These are phyloP conservation scores for Drosophila flavopinicola DNA, from an alignment of 2,888 invertebrate genomes.

Conservation along the genomic window DNA sequence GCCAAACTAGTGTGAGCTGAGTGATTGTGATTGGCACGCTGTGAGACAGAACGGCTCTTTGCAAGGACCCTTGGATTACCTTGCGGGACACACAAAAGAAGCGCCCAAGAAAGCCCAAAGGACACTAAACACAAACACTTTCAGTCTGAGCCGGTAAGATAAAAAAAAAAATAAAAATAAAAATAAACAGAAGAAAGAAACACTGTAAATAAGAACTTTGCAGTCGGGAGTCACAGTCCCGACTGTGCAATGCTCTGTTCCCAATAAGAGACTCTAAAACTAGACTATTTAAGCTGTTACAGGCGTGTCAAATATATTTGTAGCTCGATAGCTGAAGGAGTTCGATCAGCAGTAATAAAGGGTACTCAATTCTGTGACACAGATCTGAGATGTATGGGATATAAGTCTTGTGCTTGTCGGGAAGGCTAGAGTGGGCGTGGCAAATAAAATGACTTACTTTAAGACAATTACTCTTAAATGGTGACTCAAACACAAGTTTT, in stretches of 20 bases:
- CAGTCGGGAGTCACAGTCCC: background rate
- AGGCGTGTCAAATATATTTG: too few relatives aligned
- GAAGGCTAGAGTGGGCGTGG: too few relatives aligned
- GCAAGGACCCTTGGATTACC: constrained; percentile 78
- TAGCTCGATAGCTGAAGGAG: too few relatives aligned
- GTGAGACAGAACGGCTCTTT: constrained; percentile 57
- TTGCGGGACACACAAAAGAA: constrained; percentile 57
- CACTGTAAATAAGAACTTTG: too few relatives aligned
- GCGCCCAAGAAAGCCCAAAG: background rate
- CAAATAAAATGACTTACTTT: too few relatives aligned
- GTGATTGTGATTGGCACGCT: constrained; percentile 30
- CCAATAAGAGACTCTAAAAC: too few relatives aligned
- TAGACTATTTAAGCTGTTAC: background rate
- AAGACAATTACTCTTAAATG: too few relatives aligned
- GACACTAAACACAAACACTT: background rate
- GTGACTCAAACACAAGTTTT: too few relatives aligned
- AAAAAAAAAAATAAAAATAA: background rate
- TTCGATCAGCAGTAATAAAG: too few relatives aligned
- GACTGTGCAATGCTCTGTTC: background rate
- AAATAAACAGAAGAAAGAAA: background rate
- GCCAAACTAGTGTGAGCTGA: constrained; percentile 43
- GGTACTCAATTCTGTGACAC: too few relatives aligned
- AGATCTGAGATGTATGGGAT: too few relatives aligned
- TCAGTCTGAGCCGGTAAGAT: background rate
- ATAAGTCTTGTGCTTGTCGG: too few relatives aligned